Evolutionary conservation across 2,888 invertebrate genomes (phyloP), one percentile per base, ranked within the genome.

Genomic region (Harpalus rubripes): DNA sequence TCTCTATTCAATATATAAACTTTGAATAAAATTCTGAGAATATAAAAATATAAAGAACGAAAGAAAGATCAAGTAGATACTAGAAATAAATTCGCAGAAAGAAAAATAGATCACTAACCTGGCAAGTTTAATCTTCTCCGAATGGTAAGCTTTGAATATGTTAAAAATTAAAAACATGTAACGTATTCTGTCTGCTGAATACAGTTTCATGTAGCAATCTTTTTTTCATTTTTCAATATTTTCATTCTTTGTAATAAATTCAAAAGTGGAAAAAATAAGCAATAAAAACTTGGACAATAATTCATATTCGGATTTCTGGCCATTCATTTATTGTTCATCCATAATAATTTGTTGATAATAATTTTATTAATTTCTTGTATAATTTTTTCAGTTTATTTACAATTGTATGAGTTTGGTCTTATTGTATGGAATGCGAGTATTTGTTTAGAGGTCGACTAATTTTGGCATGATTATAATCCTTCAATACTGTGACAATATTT

Each of bases 91-190:
- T 52, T 22, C 32, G 7, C 26, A 52, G 52, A 52, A 56, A 58
- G 76, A n/a, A 44, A 18, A 76, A 76, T 44, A 18, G 12, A 52
- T 32, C 56, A 78, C 18, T 76, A 18, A n/a, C 52, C 76, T 76
- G 52, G 15, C 56, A 52, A 32, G 12, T 78, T 78, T 78, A 78
- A 78, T 78, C 58, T 52, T 52, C 10, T 78, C n/a, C 15, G 26
- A n/a, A n/a, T 41, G 39, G 15, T n/a, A 12, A 68, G 39, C 32
- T 68, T 68, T 26, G n/a, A 39, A 68, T 39, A 68, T 16, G 59
- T 61, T 16, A 15, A 63, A 63, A 18, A 63, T 63, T 63, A 26
- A 8, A 26, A 59, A 6, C 63, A 26, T 59, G 18, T 52, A 52
- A 52, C 12, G 44, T 52, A 52, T 52, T 10, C 44, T 52, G 10